Base-by-base conservation (phyloP, 2,113 vertebrate species). In the Ardeotis arabs region DNA sequence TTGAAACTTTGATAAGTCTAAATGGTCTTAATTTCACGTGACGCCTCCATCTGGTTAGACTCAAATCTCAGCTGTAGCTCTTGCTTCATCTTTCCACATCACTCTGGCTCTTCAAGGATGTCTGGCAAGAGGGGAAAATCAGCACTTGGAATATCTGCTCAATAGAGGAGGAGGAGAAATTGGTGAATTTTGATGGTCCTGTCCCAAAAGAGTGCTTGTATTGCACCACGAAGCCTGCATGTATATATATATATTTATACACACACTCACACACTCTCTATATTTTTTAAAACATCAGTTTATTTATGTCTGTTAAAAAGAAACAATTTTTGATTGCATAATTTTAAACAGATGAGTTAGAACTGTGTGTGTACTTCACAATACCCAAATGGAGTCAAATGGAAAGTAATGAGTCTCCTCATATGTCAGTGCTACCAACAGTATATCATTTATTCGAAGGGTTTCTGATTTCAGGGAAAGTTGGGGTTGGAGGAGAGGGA, bases 351-450 rank as follows among this genome's bases (percentile, higher is more conserved):
- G 16, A 2, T 22, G 16, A 67, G 49, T 79, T 47, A 50, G 50
- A 73, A 45, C 17, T n/a, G 20, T 19, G 7, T 24, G 14, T 3
- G 1, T 74, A 29, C 24, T 62, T 60, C 29, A 37, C 14, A 23
- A 6, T 49, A 33, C 29, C 49, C 10, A 12, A 35, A 35, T 35
- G 35, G 21, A 20, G 2, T 52, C 67, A 79, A 75, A 29, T 23
- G 14, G 31, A 58, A 85, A 79, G 35, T n/a, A 14, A 15, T 44
- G 22, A 12, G 72, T 59, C 11, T 50, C 41, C 60, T 74, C 14
- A 25, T 25, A 49, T n/a, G 15, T 31, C 37, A 60, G 0, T 0
- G 0, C 73, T 76, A 19, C 27, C 23, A 22, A 5, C 23, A 60
- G 11, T 23, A 16, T 5, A 8, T 23, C 0, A 24, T 75, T 87